phyloP scores from a whole-genome alignment of 2,797 vertebrate species.

The Aphelocoma californica region DNA sequence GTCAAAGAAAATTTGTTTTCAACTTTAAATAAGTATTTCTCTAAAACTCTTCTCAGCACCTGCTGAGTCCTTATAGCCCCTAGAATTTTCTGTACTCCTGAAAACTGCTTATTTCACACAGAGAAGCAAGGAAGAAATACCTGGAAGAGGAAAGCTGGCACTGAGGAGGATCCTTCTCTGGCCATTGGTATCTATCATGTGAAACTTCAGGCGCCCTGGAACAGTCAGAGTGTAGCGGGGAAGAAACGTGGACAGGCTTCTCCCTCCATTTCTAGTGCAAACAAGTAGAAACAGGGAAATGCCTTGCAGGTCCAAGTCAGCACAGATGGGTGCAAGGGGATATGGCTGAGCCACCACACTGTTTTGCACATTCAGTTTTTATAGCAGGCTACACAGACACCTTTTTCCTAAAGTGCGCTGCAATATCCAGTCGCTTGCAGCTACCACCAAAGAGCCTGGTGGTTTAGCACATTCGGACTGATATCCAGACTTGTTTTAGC shows the following conservation, averaged over 20 bases:
- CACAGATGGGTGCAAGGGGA: neutral
- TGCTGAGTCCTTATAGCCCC: neutral
- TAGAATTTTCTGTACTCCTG: neutral
- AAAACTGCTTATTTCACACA: neutral
- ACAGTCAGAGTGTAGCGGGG: accelerated
- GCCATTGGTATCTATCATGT: accelerated
- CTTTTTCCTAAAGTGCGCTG: neutral
- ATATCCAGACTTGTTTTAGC: neutral
- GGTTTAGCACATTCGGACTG: neutral
- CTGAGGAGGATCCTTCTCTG: neutral
- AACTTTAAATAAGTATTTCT: neutral
- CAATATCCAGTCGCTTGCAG: neutral
- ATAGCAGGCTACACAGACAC: neutral
- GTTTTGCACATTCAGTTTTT: neutral
- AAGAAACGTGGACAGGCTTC: neutral
- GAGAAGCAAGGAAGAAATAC: neutral
- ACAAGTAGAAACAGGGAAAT: neutral
- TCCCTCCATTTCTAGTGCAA: neutral
- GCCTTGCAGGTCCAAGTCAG: accelerated
- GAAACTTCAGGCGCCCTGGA: neutral
- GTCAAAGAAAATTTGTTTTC: constrained; percentile 44
- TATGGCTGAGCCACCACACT: neutral
- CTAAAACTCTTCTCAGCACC: neutral
- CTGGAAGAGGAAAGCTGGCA: neutral
- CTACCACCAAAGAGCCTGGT: neutral